phyloP scores from a whole-genome alignment of 2,797 vertebrate species.

The Sebastes baramenuke region DNA sequence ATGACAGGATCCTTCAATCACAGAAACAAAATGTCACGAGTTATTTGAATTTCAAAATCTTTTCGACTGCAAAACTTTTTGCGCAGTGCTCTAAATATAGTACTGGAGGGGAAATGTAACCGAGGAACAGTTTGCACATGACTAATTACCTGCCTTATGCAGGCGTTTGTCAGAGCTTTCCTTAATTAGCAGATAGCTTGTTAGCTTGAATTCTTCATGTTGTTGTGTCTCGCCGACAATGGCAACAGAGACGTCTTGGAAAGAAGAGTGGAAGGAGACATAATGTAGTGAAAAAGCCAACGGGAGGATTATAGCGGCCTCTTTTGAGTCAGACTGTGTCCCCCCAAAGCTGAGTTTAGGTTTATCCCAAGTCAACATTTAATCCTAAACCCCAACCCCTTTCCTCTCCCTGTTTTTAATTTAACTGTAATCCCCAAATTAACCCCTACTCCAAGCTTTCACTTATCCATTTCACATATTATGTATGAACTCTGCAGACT shows the following conservation, averaged over 20 bases:
- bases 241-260: neutral
- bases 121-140: constrained; percentile 18
- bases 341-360: constrained; percentile 24
- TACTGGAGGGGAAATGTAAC: constrained; percentile 15
- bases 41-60: neutral
- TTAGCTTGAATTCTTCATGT: constrained; percentile 16
- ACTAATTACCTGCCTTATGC: constrained; percentile 50
- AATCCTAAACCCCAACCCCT: constrained; percentile 26
- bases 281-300: neutral
- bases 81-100: constrained; percentile 6
- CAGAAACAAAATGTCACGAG: neutral
- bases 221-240: constrained; percentile 23
- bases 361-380: constrained; percentile 16
- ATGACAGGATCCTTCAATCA: neutral
- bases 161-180: constrained; percentile 43
- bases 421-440: constrained; percentile 39
- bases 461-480: constrained; percentile 7
- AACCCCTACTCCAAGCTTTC: constrained; percentile 22
- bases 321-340: constrained; percentile 12
- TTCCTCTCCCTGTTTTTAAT: neutral
- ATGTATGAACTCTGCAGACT: constrained; percentile 13
- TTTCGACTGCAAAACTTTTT: neutral
- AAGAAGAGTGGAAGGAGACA: constrained; percentile 6
- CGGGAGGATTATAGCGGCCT: constrained; percentile 12
- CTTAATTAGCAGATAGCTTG: constrained; percentile 42